Evolutionary conservation across 2,113 vertebrate species (phyloP).

Genomic region (Ciconia boyciana): DNA sequence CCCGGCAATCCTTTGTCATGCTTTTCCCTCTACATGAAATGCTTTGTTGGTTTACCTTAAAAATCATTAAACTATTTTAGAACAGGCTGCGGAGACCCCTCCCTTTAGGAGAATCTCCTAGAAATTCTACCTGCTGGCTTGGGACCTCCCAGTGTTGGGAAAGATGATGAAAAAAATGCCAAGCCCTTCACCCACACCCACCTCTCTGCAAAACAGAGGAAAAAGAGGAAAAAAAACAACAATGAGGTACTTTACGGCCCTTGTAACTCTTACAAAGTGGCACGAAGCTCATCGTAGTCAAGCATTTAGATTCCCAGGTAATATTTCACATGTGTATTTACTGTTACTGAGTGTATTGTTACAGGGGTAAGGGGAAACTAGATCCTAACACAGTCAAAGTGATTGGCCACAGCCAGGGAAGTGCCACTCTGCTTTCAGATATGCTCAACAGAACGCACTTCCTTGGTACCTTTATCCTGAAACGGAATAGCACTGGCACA

Average conservation of each 20-base stretch:
- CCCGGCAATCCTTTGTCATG: background rate
- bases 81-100: background rate
- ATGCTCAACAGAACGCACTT: background rate
- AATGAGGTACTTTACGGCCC: background rate
- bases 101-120: background rate
- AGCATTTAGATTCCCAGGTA: background rate
- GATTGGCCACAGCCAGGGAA: background rate
- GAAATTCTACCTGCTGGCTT: background rate
- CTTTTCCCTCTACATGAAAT: background rate
- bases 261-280: background rate
- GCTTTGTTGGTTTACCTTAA: background rate
- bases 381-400: background rate
- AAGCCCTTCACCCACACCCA: background rate
- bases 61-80: background rate
- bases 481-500: background rate
- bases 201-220: background rate
- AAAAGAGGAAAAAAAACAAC: accelerated
- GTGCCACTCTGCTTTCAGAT: accelerated
- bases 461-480: background rate
- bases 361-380: background rate
- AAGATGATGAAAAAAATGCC: background rate
- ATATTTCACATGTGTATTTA: background rate
- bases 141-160: background rate
- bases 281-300: background rate
- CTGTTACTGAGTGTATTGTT: background rate